These are phyloP conservation scores for Bucorvus abyssinicus DNA, from an alignment of 2,797 vertebrate species.

Conservation along the genomic window DNA sequence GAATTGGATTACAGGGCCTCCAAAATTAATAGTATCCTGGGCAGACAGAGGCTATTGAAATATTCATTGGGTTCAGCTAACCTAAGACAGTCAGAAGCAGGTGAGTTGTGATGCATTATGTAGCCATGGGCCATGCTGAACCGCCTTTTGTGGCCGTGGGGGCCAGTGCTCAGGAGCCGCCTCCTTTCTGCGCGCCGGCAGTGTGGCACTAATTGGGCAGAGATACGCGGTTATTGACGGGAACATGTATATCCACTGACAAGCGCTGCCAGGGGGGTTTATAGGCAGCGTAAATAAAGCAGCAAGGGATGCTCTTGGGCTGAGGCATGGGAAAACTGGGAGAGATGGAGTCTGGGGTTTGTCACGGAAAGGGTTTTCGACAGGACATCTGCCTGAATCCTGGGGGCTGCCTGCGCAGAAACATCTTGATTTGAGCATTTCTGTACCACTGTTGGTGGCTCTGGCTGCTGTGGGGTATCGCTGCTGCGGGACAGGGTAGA, in stretches of 20 bases:
- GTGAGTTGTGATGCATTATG: neutral
- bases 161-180: rapidly evolving
- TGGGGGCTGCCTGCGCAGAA: neutral
- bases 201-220: constrained; percentile 5
- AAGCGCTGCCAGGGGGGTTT: neutral
- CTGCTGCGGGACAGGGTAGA: neutral
- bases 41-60: constrained; percentile 41
- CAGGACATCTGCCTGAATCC: rapidly evolving
- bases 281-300: neutral
- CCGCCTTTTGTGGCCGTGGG: neutral
- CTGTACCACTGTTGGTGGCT: neutral
- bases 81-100: neutral
- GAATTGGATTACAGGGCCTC: constrained; percentile 60
- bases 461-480: rapidly evolving
- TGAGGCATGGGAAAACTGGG: neutral
- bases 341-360: neutral
- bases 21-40: constrained; percentile 62
- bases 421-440: neutral
- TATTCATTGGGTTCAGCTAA: constrained; percentile 52
- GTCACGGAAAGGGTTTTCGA: neutral
- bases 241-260: rapidly evolving
- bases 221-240: neutral
- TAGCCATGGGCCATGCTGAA: neutral
- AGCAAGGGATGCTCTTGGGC: neutral
- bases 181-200: neutral